These are phyloP conservation scores for Phalacrocorax brasilianus DNA, from an alignment of 2,113 vertebrate species.

Conservation along the genomic window DNA sequence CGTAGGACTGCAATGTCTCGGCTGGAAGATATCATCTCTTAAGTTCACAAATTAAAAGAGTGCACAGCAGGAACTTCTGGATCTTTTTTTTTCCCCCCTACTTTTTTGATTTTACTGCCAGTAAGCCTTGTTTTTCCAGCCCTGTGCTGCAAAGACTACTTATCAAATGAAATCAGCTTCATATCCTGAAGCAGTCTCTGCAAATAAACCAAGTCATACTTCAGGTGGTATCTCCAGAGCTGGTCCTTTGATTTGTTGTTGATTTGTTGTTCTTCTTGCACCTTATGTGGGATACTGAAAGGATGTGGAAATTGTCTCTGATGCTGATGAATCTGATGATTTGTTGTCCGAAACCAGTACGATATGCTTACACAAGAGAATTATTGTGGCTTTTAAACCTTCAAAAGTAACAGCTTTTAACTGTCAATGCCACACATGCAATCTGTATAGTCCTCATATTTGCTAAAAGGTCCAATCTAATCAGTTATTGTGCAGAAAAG, in stretches of 20 bases:
- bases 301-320: neutral
- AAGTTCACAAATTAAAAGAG: conserved; percentile 4
- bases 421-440: accelerated
- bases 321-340: neutral
- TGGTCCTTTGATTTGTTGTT: neutral
- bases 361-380: neutral
- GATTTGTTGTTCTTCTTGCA: neutral
- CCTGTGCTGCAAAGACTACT: neutral
- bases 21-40: neutral
- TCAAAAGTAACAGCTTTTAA: neutral
- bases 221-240: neutral
- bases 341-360: too few relatives aligned
- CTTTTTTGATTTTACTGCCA: neutral
- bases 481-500: neutral
- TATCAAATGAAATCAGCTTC: conserved; percentile 5
- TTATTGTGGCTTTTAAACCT: neutral
- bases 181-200: neutral
- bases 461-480: neutral
- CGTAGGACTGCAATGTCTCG: neutral
- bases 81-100: neutral
- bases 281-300: neutral
- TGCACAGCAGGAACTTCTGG: neutral
- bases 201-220: neutral
- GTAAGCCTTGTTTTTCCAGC: neutral
- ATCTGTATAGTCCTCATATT: neutral